Evolutionary conservation across 2,113 vertebrate species (phyloP).

Genomic region (Epinephelus cyanopodus): DNA sequence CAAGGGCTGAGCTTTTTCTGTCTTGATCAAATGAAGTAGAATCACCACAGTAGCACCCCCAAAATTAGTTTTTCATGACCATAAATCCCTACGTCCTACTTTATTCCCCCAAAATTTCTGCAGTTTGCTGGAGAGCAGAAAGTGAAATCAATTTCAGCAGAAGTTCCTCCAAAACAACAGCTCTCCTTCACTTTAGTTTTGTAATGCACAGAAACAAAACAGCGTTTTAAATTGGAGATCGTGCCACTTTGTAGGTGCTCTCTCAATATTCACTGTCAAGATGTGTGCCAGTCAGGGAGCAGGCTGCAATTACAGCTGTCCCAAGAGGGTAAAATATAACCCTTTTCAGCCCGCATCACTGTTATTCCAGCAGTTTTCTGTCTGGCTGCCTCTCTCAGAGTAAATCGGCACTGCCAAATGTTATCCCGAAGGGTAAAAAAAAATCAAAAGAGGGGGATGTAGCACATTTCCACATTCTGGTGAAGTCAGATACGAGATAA

Average conservation of each 20-base stretch:
- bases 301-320: slow-evolving; percentile 48
- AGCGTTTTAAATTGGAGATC: neutral
- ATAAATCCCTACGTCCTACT: neutral
- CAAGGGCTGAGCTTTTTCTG: neutral
- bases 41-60: neutral
- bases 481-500: neutral
- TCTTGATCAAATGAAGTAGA: slow-evolving; percentile 7
- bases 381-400: slow-evolving; percentile 23
- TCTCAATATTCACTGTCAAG: slow-evolving; percentile 32
- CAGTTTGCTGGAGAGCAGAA: neutral
- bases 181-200: neutral
- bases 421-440: no score
- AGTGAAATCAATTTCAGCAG: neutral
- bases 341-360: slow-evolving; percentile 20
- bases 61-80: slow-evolving; percentile 20
- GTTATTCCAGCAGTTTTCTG: slow-evolving; percentile 10
- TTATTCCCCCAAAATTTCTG: neutral
- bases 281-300: slow-evolving; percentile 30
- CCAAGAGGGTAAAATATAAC: slow-evolving; percentile 19
- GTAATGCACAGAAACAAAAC: slow-evolving; percentile 16
- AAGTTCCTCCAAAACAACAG: slow-evolving; percentile 8
- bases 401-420: neutral
- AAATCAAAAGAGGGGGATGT: neutral
- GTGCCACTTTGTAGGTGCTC: slow-evolving; percentile 25
- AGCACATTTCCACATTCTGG: neutral